phyloP scores from a whole-genome alignment of 2,888 invertebrate genomes.

The Altica lythri region DNA sequence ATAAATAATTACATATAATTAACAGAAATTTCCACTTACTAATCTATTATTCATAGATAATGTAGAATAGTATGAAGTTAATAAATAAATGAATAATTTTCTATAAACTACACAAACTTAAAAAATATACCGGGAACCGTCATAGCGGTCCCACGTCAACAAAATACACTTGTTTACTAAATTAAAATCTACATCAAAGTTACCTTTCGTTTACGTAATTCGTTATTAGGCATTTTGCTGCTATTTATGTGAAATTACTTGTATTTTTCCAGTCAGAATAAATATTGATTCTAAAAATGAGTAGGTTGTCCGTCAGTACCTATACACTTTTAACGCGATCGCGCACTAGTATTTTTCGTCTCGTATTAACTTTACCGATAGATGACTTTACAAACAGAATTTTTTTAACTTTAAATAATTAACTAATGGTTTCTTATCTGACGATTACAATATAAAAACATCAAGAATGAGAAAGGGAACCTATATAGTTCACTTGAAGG shows the following conservation, averaged over 20 bases:
- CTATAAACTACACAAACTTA: conserved; percentile 4
- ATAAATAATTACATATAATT: conserved; percentile 1
- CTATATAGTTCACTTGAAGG: too few species aligned
- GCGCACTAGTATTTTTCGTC: too few species aligned
- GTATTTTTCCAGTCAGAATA: conserved; percentile 3
- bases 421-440: too few species aligned
- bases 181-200: conserved; percentile 11
- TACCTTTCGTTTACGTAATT: conserved; percentile 49
- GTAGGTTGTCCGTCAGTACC: too few species aligned
- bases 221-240: conserved; percentile 39
- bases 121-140: conserved; percentile 14
- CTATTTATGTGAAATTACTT: conserved; percentile 18
- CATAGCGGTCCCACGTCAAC: conserved; percentile 16
- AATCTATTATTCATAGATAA: conserved; percentile 14
- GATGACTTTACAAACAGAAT: too few species aligned
- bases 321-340: conserved; percentile 4
- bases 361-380: too few species aligned
- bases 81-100: too few species aligned
- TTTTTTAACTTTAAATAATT: too few species aligned
- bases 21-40: conserved; percentile 14
- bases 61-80: conserved; percentile 11
- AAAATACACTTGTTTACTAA: conserved; percentile 10
- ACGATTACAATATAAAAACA: too few species aligned
- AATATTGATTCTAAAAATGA: conserved; percentile 21
- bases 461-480: too few species aligned